phyloP scores from a whole-genome alignment of 1,140 invertebrate species.

The Euura lappo region DNA sequence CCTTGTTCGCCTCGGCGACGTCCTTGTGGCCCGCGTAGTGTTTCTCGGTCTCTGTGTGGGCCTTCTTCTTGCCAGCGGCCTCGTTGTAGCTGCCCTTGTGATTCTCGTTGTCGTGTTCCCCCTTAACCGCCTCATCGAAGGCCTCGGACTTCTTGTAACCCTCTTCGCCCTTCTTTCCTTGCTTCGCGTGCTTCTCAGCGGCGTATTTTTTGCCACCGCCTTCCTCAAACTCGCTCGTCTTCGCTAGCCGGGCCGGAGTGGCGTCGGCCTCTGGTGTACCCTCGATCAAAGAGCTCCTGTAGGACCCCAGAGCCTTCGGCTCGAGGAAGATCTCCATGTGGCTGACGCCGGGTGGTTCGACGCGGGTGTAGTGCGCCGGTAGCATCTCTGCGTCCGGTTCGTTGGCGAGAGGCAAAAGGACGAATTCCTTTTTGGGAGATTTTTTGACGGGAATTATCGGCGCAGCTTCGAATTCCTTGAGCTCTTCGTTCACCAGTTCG shows the following conservation, averaged over 20 bases:
- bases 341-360: conserved; percentile 50
- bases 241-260: neutral
- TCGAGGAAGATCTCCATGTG: conserved; percentile 48
- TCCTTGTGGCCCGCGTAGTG: conserved; percentile 32
- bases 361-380: conserved; percentile 45
- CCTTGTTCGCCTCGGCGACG: conserved; percentile 26
- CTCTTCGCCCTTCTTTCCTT: conserved; percentile 31
- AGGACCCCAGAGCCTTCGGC: conserved; percentile 13
- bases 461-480: neutral
- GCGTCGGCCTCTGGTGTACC: conserved; percentile 8
- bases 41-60: conserved; percentile 9
- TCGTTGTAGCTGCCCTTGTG: conserved; percentile 18
- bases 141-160: conserved; percentile 30
- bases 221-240: neutral
- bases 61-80: conserved; percentile 20
- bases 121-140: conserved; percentile 39
- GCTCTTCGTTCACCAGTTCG: conserved; percentile 5
- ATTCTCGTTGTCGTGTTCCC: conserved; percentile 35
- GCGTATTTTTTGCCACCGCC: conserved; percentile 3
- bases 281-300: conserved; percentile 8
- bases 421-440: neutral
- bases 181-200: neutral
- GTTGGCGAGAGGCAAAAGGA: neutral
- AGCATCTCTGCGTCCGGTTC: conserved; percentile 54
- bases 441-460: neutral